Percentiles rank a stretch among this genome's conserved stretches.
Evolutionary conservation across 1,140 invertebrate genomes (phyloP).

Genomic region (Drosophila sp.): DNA sequence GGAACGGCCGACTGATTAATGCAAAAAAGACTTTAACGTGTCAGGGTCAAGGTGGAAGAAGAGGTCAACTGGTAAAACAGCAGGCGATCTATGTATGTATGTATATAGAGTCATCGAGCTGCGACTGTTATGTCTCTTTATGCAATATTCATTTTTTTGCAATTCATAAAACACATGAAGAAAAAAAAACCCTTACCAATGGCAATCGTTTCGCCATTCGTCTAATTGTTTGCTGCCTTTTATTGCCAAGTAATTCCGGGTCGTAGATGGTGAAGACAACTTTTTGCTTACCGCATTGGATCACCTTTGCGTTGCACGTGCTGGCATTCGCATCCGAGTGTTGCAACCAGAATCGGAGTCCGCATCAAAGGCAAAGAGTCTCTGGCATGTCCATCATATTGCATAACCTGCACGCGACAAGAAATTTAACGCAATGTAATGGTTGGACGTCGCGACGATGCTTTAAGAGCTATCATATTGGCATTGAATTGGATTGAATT

Average conservation of each 20-base stretch:
- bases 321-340: slow-evolving; percentile 54
- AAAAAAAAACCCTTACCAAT: slow-evolving; percentile 30
- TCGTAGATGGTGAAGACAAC: slow-evolving; percentile 57
- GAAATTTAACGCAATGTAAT: slow-evolving; percentile 63
- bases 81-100: slow-evolving; percentile 10
- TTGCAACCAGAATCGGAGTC: neutral
- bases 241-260: slow-evolving; percentile 65
- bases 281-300: slow-evolving; percentile 57
- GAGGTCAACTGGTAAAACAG: neutral
- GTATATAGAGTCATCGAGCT: neutral
- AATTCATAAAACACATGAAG: slow-evolving; percentile 50
- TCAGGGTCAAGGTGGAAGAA: slow-evolving; percentile 12
- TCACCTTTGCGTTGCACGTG: slow-evolving; percentile 62
- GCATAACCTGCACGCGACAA: slow-evolving; percentile 72
- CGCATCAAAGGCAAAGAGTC: slow-evolving; percentile 19
- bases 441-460: slow-evolving; percentile 1
- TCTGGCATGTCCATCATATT: slow-evolving; percentile 47
- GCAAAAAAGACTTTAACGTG: neutral
- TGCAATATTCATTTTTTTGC: slow-evolving; percentile 42
- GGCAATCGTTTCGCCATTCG: slow-evolving; percentile 52
- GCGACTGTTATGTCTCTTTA: slow-evolving; percentile 27
- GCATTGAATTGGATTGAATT: slow-evolving; percentile 23
- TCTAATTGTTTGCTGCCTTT: slow-evolving; percentile 76
- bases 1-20: neutral
- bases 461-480: slow-evolving; percentile 38